phyloP scores from a whole-genome alignment of 2,888 invertebrate genomes.

The Colletes collaris region DNA sequence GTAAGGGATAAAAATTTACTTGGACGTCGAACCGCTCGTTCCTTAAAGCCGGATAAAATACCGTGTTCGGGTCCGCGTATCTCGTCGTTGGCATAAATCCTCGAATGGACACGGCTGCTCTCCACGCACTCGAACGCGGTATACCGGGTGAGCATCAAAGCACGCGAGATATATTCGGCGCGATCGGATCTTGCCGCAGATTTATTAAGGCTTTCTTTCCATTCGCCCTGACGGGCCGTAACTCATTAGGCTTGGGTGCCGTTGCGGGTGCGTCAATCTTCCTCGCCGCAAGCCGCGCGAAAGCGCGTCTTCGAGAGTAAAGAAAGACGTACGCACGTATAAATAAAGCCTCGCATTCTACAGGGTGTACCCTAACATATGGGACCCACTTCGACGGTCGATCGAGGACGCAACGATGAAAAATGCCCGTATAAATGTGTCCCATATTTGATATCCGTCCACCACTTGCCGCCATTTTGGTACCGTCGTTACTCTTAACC shows the following conservation, averaged over 20 bases:
- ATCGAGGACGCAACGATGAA: not conserved
- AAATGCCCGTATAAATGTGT: too few species aligned
- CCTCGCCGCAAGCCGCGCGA: not conserved
- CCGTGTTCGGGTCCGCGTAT: constrained; percentile 28
- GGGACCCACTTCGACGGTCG: too few species aligned
- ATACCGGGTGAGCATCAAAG: constrained; percentile 38
- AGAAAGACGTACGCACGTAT: constrained; percentile 1
- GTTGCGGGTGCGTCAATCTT: constrained; percentile 25
- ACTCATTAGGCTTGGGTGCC: constrained; percentile 35
- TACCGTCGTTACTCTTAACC: too few species aligned
- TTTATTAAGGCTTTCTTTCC: constrained; percentile 42
- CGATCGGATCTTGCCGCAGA: constrained; percentile 40
- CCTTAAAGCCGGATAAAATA: constrained; percentile 27
- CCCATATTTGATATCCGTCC: too few species aligned
- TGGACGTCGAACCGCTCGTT: constrained; percentile 30
- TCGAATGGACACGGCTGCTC: not conserved
- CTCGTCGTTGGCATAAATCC: constrained; percentile 40
- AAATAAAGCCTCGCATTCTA: not conserved
- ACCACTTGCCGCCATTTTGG: not conserved
- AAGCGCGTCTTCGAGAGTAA: not conserved
- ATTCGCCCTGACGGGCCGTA: constrained; percentile 29
- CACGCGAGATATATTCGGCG: constrained; percentile 37
- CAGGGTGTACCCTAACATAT: not conserved
- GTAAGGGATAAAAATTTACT: constrained; percentile 49
- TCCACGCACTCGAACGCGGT: constrained; percentile 1